Evolutionary conservation across 2,888 invertebrate species (phyloP).

Genomic region (Scaptomyza reducta): DNA sequence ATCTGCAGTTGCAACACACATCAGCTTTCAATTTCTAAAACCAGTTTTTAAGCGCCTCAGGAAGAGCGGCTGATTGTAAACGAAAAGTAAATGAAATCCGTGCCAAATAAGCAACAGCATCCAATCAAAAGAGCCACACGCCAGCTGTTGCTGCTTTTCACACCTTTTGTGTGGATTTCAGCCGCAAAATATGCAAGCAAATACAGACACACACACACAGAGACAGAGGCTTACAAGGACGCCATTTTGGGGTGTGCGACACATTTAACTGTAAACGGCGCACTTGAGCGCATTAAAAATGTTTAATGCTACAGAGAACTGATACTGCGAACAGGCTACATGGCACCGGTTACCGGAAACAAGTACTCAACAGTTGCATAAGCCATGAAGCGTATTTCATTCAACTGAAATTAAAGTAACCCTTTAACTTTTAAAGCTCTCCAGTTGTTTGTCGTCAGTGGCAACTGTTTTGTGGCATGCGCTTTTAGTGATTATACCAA

Average conservation of each 20-base stretch:
- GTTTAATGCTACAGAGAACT: slow-evolving; percentile 9
- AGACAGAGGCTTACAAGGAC: slow-evolving; percentile 5
- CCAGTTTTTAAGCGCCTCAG: slow-evolving; percentile 9
- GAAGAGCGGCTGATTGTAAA: not conserved
- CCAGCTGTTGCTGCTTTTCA: slow-evolving; percentile 41
- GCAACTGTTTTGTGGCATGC: slow-evolving; percentile 10
- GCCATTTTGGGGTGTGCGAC: slow-evolving; percentile 4
- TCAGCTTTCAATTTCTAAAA: slow-evolving; percentile 57
- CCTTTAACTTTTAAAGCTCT: not conserved
- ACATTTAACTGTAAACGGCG: slow-evolving; percentile 30
- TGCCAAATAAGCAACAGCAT: slow-evolving; percentile 63
- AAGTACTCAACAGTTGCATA: not conserved
- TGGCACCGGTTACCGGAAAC: not conserved
- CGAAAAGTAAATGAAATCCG: slow-evolving; percentile 55
- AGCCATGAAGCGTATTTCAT: not conserved
- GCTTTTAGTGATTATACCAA: slow-evolving; percentile 16
- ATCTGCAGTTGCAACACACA: slow-evolving; percentile 50
- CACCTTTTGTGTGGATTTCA: slow-evolving; percentile 56
- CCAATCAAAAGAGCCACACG: slow-evolving; percentile 52
- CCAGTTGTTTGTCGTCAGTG: not conserved
- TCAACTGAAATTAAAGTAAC: not conserved
- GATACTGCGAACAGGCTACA: slow-evolving; percentile 1
- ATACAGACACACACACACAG: slow-evolving; percentile 1
- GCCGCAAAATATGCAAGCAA: slow-evolving; percentile 55
- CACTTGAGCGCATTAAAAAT: slow-evolving; percentile 47